Base-by-base conservation (phyloP, 2,888 invertebrate genomes). In the Brachyptera risi region DNA sequence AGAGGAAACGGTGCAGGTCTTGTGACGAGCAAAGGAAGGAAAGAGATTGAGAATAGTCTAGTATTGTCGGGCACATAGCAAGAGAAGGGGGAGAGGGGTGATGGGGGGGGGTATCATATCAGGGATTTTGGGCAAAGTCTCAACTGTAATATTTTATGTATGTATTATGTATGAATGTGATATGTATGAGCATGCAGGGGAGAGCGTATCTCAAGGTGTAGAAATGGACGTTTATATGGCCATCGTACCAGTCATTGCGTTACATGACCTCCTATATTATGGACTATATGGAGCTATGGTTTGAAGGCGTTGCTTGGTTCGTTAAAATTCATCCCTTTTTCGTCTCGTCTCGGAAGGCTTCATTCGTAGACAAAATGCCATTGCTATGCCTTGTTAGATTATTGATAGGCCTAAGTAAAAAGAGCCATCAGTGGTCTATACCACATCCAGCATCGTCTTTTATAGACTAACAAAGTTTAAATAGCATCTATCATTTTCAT, bases 61-160 rank as follows among this genome's bases (percentile, higher is more conserved):
- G n/a, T n/a, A n/a, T n/a, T n/a, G n/a, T n/a, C n/a, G n/a, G n/a
- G n/a, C n/a, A n/a, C n/a, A n/a, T n/a, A n/a, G n/a, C n/a, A n/a
- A n/a, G n/a, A n/a, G n/a, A n/a, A n/a, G n/a, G n/a, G n/a, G n/a
- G 51, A n/a, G 35, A 21, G 5, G 50, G 50, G 50, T 24, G 31
- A 17, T 17, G 23, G 47, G 23, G 23, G 5, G 47, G 23, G 23
- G 23, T 7, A 42, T 42, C 9, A 17, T 47, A 5, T 4, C 19
- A 13, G 47, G 47, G 47, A 21, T 3, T 40, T 17, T 51, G n/a
- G 15, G 31, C 26, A 24, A 27, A 51, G 31, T 51, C 51, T 27
- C 51, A 31, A 31, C 51, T 24, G 51, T 27, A 51, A 51, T 51
- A 51, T 51, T 51, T 51, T 31, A 51, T 26, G 27, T 27, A 51